Evolutionary conservation across 2,888 invertebrate species (phyloP), one percentile per base, ranked within the genome.

Genomic region (Nipponacmea schrenckii): DNA sequence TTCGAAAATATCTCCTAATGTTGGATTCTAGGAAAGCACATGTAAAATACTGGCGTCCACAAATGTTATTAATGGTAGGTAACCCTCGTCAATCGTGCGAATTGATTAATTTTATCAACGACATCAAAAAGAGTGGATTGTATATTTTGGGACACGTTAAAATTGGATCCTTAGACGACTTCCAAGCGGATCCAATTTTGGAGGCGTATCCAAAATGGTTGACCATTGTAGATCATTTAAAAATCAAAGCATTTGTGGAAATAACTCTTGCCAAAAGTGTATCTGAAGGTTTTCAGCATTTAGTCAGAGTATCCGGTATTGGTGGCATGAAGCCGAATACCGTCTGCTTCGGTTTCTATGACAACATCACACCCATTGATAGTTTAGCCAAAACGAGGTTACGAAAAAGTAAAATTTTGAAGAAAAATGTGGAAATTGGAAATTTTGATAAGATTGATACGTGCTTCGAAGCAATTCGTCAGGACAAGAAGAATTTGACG

Each of bases 281-380:
- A 0, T 92, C 97, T 0, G 94, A 94, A 80, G 99, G 99, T 2
- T 92, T 98, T 63, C 95, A 95, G 74, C 98, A 99, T 90, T 91
- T 99, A 77, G 93, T 96, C 67, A 91, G 97, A 45, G 90, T 98
- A 74, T 94, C 96, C 0, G 99, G 99, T 3, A 93, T 99, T 86
- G 99, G 99, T 0, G 99, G 98, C 17, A 98, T 99, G 98, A 98
- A 98, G 88, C 98, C 98, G 0, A 99, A 99, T 87, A 98, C 98
- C 0, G 85, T 89, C 39, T 95, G 98, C 73, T 92, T 98, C 48
- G 98, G 98, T 24, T 99, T 97, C 90, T 93, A 96, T 78, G 98
- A 98, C 86, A 91, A 92, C 31, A 92, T 81, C 44, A 84, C 90
- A 0, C 94, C 94, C 0, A 90, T 90, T 56, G 96, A 97, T 75